phyloP scores from a whole-genome alignment of 2,797 vertebrate genomes.

The Anabas testudineus region DNA sequence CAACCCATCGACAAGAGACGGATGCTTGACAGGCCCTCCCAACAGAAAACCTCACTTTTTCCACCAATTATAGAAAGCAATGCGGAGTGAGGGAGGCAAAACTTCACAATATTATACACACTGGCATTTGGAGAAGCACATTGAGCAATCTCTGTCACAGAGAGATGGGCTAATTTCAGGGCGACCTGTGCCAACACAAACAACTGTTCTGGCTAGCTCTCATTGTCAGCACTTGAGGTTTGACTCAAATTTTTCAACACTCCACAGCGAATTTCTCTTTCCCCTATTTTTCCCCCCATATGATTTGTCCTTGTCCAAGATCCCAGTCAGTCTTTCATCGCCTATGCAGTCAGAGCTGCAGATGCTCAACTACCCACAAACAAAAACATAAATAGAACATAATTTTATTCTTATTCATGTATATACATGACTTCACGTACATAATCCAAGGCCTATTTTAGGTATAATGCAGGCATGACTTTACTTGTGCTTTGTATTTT shows the following conservation, averaged over 20 bases:
- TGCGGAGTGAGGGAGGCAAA: slow-evolving; percentile 70
- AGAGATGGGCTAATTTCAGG: slow-evolving; percentile 90
- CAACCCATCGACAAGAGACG: slow-evolving; percentile 88
- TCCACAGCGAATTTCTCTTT: slow-evolving; percentile 79
- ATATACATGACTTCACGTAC: slow-evolving; percentile 30
- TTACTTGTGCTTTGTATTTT: slow-evolving; percentile 35
- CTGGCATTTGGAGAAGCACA: slow-evolving; percentile 79
- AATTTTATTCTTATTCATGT: slow-evolving; percentile 26
- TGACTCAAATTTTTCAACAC: slow-evolving; percentile 74
- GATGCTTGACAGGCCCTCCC: slow-evolving; percentile 91
- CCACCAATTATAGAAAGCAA: slow-evolving; percentile 88
- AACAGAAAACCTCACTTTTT: slow-evolving; percentile 90
- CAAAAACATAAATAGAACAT: slow-evolving; percentile 54
- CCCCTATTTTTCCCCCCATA: slow-evolving; percentile 65
- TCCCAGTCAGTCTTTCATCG: slow-evolving; percentile 79
- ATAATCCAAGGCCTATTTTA: slow-evolving; percentile 21
- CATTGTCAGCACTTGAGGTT: slow-evolving; percentile 89
- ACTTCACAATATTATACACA: slow-evolving; percentile 87
- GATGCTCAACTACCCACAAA: slow-evolving; percentile 60
- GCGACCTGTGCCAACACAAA: slow-evolving; percentile 89
- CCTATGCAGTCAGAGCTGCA: slow-evolving; percentile 71
- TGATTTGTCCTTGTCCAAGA: slow-evolving; percentile 79
- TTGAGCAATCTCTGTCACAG: slow-evolving; percentile 87
- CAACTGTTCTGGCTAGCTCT: slow-evolving; percentile 89
- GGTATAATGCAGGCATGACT: slow-evolving; percentile 42